Percentiles rank a stretch among this genome's conserved stretches.
These are phyloP conservation scores for Tachina fera DNA, from an alignment of 2,888 invertebrate species.

Conservation along the genomic window DNA sequence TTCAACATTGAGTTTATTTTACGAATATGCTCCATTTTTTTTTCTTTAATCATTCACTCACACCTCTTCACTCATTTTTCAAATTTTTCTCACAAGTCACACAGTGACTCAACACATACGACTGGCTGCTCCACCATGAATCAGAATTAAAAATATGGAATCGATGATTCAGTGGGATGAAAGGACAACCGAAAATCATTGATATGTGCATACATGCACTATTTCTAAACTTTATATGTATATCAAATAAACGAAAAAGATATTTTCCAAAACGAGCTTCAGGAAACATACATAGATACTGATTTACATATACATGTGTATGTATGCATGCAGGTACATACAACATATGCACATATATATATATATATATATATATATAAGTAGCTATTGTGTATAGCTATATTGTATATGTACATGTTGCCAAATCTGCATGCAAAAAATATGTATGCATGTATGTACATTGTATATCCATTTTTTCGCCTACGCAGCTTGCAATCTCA, in stretches of 20 bases:
- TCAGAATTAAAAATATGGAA: slow-evolving; percentile 67
- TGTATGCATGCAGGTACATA: too few relatives aligned
- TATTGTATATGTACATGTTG: neutral
- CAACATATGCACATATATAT: neutral
- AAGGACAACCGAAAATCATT: slow-evolving; percentile 50
- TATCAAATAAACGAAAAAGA: neutral
- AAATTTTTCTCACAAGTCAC: slow-evolving; percentile 34
- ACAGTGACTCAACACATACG: slow-evolving; percentile 65
- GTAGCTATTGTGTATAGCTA: too few relatives aligned
- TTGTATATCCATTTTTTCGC: slow-evolving; percentile 13
- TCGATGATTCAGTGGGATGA: slow-evolving; percentile 67
- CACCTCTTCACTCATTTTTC: slow-evolving; percentile 9
- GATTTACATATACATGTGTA: neutral
- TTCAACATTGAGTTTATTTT: slow-evolving; percentile 60
- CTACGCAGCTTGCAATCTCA: slow-evolving; percentile 39
- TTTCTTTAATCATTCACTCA: slow-evolving; percentile 40
- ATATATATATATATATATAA: neutral
- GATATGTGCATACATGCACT: neutral
- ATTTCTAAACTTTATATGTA: neutral
- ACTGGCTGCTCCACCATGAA: slow-evolving; percentile 45
- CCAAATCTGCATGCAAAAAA: slow-evolving; percentile 41
- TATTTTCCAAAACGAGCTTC: neutral
- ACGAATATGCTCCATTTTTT: slow-evolving; percentile 45
- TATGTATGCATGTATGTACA: neutral
- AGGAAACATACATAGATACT: neutral